phyloP scores from a whole-genome alignment of 2,888 invertebrate genomes.

The Torymus aiolomorphi region DNA sequence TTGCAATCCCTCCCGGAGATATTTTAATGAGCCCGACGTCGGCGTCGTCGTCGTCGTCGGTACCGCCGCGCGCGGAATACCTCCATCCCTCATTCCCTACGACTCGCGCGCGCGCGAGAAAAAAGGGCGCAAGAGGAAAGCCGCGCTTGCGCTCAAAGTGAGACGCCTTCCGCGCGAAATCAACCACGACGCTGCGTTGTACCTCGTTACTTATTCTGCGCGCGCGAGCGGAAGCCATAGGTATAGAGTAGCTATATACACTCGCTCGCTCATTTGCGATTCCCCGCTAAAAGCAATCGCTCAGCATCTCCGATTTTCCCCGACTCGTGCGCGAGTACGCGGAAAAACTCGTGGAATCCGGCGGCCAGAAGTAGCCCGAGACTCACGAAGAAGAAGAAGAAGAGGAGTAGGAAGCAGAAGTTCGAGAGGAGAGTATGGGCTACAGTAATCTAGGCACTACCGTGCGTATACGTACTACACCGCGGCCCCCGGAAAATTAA shows the following conservation, averaged over 20 bases:
- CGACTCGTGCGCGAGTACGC: not conserved
- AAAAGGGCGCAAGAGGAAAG: slow-evolving; percentile 5
- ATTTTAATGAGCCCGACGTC: slow-evolving; percentile 37
- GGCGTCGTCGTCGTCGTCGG: no score
- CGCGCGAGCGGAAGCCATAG: slow-evolving; percentile 21
- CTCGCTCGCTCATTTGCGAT: slow-evolving; percentile 49
- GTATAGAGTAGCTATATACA: no score
- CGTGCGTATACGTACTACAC: no score
- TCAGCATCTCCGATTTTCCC: slow-evolving; percentile 43
- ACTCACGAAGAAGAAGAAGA: not conserved
- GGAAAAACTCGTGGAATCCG: slow-evolving; percentile 47
- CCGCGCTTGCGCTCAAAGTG: slow-evolving; percentile 28
- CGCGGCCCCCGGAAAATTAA: slow-evolving; percentile 68
- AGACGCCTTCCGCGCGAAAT: slow-evolving; percentile 53
- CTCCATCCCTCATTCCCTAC: slow-evolving; percentile 6
- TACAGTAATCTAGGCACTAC: not conserved
- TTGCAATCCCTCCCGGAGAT: slow-evolving; percentile 30
- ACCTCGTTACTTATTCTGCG: slow-evolving; percentile 55
- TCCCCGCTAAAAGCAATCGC: slow-evolving; percentile 47
- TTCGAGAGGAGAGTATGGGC: not conserved
- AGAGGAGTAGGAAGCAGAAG: not conserved
- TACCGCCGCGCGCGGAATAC: slow-evolving; percentile 6
- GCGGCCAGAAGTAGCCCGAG: not conserved
- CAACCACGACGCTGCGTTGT: slow-evolving; percentile 28
- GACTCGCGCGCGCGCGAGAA: not conserved